phyloP scores from a whole-genome alignment of 2,113 vertebrate species.

The Anser brachyrhynchus region DNA sequence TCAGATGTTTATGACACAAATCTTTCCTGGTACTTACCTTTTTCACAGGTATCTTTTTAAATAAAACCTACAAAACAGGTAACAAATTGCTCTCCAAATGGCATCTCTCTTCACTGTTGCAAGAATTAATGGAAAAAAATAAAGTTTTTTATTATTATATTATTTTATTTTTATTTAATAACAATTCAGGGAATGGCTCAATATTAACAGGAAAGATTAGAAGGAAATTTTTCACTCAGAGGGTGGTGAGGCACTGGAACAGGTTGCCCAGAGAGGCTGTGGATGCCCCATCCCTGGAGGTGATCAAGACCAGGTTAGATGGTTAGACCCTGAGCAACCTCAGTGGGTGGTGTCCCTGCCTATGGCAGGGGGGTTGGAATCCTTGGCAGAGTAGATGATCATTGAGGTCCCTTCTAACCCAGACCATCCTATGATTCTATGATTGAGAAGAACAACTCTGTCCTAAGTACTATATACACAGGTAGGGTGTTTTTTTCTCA shows the following conservation, averaged over 20 bases:
- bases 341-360: too few relatives aligned
- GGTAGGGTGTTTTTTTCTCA: background rate
- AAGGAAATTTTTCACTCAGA: too few relatives aligned
- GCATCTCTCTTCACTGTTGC: background rate
- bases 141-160: background rate
- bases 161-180: background rate
- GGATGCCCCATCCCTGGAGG: too few relatives aligned
- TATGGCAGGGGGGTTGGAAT: too few relatives aligned
- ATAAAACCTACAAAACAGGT: background rate
- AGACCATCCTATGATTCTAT: too few relatives aligned
- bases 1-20: background rate
- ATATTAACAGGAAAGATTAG: background rate
- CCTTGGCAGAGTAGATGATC: too few relatives aligned
- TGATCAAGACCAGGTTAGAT: too few relatives aligned
- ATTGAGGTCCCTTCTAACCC: too few relatives aligned
- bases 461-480: background rate
- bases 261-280: too few relatives aligned
- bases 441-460: background rate
- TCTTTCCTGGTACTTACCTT: background rate
- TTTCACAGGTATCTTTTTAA: background rate
- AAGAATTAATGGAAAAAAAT: background rate
- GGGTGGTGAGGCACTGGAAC: too few relatives aligned
- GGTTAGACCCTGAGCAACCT: too few relatives aligned
- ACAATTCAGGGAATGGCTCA: background rate
- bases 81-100: background rate